Percentiles rank a stretch among this genome's conserved stretches.
phyloP scores from a whole-genome alignment of 2,797 vertebrate genomes.

The Hoplostethus atlanticus region DNA sequence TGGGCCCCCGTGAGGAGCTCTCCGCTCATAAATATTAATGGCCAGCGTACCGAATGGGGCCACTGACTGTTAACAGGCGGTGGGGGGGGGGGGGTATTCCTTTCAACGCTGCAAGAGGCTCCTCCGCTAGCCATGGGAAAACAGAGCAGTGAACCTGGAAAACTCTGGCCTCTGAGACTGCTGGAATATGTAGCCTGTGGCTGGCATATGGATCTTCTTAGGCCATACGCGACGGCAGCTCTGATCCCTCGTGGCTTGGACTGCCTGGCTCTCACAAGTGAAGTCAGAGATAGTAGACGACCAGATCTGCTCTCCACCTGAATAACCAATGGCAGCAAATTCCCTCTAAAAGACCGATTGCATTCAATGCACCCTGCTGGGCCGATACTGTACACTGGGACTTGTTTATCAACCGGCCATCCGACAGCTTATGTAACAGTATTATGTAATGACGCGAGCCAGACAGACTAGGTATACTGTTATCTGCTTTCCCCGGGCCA shows the following conservation, averaged over 20 bases:
- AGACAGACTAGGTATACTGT: slow-evolving; percentile 24
- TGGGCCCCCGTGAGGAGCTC: slow-evolving; percentile 52
- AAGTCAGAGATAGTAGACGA: slow-evolving; percentile 25
- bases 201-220: slow-evolving; percentile 57
- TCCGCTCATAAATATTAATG: slow-evolving; percentile 79
- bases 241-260: slow-evolving; percentile 28
- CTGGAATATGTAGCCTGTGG: background rate
- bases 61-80: slow-evolving; percentile 57
- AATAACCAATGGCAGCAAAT: slow-evolving; percentile 34
- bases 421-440: slow-evolving; percentile 53
- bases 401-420: slow-evolving; percentile 45
- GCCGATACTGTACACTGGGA: background rate
- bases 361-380: slow-evolving; percentile 20
- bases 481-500: background rate
- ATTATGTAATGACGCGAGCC: slow-evolving; percentile 55
- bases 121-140: slow-evolving; percentile 40
- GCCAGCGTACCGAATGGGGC: slow-evolving; percentile 57
- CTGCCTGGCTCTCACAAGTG: slow-evolving; percentile 29
- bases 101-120: slow-evolving; percentile 46
- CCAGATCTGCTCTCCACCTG: slow-evolving; percentile 29
- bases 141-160: slow-evolving; percentile 35
- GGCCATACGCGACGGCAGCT: slow-evolving; percentile 29
- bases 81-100: slow-evolving; percentile 16
- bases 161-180: slow-evolving; percentile 26
- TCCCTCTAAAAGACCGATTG: slow-evolving; percentile 35